These are phyloP conservation scores for Thalassarche chlororhynchos DNA, from an alignment of 2,113 vertebrate genomes.

Conservation along the genomic window DNA sequence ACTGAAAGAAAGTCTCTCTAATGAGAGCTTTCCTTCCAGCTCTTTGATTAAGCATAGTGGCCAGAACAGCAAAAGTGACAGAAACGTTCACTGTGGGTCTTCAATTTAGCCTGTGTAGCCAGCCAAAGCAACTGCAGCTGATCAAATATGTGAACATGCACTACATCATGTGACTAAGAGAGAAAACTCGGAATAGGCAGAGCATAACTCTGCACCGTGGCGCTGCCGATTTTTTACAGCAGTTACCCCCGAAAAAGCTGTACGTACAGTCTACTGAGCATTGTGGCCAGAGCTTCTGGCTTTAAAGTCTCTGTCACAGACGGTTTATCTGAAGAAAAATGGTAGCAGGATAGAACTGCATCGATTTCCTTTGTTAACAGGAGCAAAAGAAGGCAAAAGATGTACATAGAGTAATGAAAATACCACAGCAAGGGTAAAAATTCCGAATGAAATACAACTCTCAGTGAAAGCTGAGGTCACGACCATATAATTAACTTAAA, in stretches of 20 bases:
- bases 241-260: slow-evolving; percentile 21
- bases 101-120: neutral
- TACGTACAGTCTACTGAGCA: slow-evolving; percentile 42
- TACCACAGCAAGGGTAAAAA: neutral
- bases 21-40: slow-evolving; percentile 42
- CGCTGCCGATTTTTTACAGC: slow-evolving; percentile 3
- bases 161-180: neutral
- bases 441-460: neutral
- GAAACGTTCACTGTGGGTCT: neutral
- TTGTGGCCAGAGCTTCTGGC: neutral
- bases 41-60: neutral
- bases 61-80: slow-evolving; percentile 4
- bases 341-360: slow-evolving; percentile 73
- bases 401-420: neutral
- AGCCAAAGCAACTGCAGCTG: neutral
- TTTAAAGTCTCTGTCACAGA: slow-evolving; percentile 70
- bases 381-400: slow-evolving; percentile 32
- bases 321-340: slow-evolving; percentile 76
- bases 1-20: neutral
- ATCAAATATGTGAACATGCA: neutral
- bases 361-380: slow-evolving; percentile 70
- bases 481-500: neutral
- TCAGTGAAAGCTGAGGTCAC: neutral
- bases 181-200: neutral
- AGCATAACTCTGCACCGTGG: neutral